Percentiles rank a stretch among this genome's conserved stretches.
phyloP scores from a whole-genome alignment of 1,140 invertebrate genomes.

The Harpegnathos saltator region DNA sequence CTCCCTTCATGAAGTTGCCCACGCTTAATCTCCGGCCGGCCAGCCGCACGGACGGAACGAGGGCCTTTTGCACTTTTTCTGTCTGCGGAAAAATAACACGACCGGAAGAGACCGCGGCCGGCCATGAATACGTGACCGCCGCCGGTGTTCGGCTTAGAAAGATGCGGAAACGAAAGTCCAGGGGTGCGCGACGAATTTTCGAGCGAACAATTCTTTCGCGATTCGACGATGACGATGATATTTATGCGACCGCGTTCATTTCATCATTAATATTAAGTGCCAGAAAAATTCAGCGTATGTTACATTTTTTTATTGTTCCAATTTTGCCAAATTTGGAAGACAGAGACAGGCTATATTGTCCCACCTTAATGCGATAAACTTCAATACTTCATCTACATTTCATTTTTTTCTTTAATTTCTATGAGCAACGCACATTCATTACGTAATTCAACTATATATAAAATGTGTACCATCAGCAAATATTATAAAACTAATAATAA shows the following conservation, averaged over 20 bases:
- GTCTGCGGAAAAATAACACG: slow-evolving; percentile 66
- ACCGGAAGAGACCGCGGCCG: slow-evolving; percentile 60
- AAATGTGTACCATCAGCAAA: too few species aligned
- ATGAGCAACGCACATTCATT: too few species aligned
- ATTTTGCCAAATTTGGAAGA: too few species aligned
- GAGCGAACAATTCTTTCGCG: background rate
- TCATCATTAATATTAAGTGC: background rate
- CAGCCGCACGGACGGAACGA: slow-evolving; percentile 30
- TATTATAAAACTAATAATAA: too few species aligned
- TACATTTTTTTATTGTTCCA: too few species aligned
- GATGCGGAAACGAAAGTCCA: slow-evolving; percentile 38
- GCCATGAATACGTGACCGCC: slow-evolving; percentile 61
- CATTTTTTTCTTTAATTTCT: too few species aligned
- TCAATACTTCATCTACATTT: too few species aligned
- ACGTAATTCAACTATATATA: too few species aligned
- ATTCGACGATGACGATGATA: background rate
- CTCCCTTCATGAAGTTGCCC: slow-evolving; percentile 72
- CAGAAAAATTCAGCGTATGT: too few species aligned
- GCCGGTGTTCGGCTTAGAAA: slow-evolving; percentile 42
- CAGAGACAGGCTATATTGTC: too few species aligned
- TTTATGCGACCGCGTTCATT: background rate
- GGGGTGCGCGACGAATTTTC: slow-evolving; percentile 36
- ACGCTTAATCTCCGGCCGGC: slow-evolving; percentile 68
- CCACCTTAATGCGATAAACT: too few species aligned
- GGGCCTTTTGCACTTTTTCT: slow-evolving; percentile 71